phyloP scores from a whole-genome alignment of 1,140 invertebrate genomes.

The Manduca sexta region DNA sequence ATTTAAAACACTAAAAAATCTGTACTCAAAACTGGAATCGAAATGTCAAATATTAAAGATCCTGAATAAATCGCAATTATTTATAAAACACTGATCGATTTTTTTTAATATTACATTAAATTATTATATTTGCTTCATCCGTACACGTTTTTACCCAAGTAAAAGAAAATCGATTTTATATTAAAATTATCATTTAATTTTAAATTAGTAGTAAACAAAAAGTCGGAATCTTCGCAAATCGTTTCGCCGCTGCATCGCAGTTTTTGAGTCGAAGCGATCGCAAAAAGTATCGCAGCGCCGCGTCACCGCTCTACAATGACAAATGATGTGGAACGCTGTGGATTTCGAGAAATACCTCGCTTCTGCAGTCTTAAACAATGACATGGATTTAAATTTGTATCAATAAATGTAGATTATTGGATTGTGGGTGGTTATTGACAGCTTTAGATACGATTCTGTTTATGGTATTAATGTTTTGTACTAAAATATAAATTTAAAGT shows the following conservation, averaged over 20 bases:
- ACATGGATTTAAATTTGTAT: constrained; percentile 40
- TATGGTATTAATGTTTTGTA: too few species aligned
- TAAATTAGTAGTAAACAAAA: neutral
- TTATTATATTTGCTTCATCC: too few species aligned
- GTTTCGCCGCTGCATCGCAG: constrained; percentile 21
- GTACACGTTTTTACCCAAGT: too few species aligned
- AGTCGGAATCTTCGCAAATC: neutral
- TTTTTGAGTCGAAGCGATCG: constrained; percentile 19
- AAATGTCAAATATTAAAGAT: too few species aligned
- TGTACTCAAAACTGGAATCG: too few species aligned
- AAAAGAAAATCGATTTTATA: neutral
- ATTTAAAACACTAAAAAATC: too few species aligned
- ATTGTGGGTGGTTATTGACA: too few species aligned
- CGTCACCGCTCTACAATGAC: constrained; percentile 37
- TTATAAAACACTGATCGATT: too few species aligned
- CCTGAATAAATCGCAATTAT: too few species aligned
- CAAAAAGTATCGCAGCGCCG: constrained; percentile 45
- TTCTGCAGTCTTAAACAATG: constrained; percentile 36
- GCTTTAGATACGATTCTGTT: too few species aligned
- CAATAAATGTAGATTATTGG: constrained; percentile 39
- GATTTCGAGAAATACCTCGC: constrained; percentile 51
- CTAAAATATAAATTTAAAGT: too few species aligned
- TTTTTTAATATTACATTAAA: too few species aligned
- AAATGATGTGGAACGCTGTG: constrained; percentile 44
- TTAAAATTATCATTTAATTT: neutral